These are phyloP conservation scores for Poicephalus gulielmi DNA, from an alignment of 2,113 vertebrate genomes.

Conservation along the genomic window DNA sequence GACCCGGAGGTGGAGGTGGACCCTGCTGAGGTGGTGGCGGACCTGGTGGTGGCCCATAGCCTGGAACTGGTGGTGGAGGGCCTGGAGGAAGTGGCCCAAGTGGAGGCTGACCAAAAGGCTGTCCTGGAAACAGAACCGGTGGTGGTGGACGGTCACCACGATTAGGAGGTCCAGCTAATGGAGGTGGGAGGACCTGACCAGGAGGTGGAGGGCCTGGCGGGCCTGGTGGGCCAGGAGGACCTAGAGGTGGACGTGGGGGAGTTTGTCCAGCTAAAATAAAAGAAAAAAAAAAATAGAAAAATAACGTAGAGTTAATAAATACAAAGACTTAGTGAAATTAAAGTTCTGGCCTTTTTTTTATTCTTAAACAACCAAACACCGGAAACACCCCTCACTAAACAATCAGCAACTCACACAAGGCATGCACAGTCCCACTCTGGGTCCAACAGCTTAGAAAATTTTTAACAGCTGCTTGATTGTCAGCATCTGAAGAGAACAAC, in stretches of 20 bases:
- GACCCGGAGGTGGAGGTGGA: slow-evolving; percentile 91
- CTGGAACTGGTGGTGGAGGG: slow-evolving; percentile 94
- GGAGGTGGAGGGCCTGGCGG: slow-evolving; percentile 95
- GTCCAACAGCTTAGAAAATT: background rate
- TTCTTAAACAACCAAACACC: background rate
- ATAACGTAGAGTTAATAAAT: background rate
- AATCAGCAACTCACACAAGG: background rate
- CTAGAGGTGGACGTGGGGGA: slow-evolving; percentile 92
- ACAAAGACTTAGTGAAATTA: background rate
- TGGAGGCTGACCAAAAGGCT: slow-evolving; percentile 94
- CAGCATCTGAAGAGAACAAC: background rate
- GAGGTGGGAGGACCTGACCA: slow-evolving; percentile 93
- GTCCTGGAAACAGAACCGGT: slow-evolving; percentile 96
- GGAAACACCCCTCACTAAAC: background rate
- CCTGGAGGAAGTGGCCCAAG: slow-evolving; percentile 94
- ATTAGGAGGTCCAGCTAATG: slow-evolving; percentile 91
- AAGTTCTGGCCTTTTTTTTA: background rate
- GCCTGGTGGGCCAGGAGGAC: slow-evolving; percentile 93
- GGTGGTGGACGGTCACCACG: slow-evolving; percentile 96
- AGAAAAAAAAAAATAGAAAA: background rate
- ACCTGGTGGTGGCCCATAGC: slow-evolving; percentile 91
- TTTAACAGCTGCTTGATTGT: background rate
- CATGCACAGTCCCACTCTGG: background rate
- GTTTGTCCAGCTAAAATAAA: slow-evolving; percentile 86
- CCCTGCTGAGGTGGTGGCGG: slow-evolving; percentile 95